Evolutionary conservation across 2,888 invertebrate species (phyloP).

Genomic region (Aproaerema taeniolella): DNA sequence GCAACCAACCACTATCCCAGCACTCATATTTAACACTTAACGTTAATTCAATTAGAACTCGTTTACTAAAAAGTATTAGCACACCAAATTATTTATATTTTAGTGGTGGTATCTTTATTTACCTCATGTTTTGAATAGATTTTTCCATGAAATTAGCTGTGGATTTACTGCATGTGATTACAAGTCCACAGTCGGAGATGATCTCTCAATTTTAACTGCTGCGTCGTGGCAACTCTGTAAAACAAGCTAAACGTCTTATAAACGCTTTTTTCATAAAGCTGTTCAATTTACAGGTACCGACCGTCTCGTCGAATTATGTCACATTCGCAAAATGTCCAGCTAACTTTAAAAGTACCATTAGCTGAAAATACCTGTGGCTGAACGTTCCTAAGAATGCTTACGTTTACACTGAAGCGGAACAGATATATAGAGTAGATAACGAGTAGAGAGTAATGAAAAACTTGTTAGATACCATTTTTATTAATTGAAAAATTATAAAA

Average conservation of each 20-base stretch:
- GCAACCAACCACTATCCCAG: slow-evolving; percentile 33
- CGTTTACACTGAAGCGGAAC: no score
- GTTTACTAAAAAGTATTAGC: slow-evolving; percentile 62
- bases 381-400: no score
- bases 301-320: no score
- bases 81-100: slow-evolving; percentile 67
- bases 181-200: slow-evolving; percentile 15
- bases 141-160: slow-evolving; percentile 20
- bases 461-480: no score
- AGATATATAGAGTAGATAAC: no score
- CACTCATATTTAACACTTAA: slow-evolving; percentile 18
- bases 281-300: background rate
- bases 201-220: slow-evolving; percentile 16
- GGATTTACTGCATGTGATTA: background rate
- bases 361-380: no score
- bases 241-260: slow-evolving; percentile 10
- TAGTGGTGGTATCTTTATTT: slow-evolving; percentile 38
- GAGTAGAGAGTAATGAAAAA: no score
- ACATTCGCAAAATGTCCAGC: no score
- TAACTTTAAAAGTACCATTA: no score
- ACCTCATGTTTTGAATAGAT: slow-evolving; percentile 35
- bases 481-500: no score
- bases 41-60: slow-evolving; percentile 48
- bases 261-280: background rate
- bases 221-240: background rate